phyloP scores from a whole-genome alignment of 1,140 invertebrate genomes.

The Parapsyche elsis region DNA sequence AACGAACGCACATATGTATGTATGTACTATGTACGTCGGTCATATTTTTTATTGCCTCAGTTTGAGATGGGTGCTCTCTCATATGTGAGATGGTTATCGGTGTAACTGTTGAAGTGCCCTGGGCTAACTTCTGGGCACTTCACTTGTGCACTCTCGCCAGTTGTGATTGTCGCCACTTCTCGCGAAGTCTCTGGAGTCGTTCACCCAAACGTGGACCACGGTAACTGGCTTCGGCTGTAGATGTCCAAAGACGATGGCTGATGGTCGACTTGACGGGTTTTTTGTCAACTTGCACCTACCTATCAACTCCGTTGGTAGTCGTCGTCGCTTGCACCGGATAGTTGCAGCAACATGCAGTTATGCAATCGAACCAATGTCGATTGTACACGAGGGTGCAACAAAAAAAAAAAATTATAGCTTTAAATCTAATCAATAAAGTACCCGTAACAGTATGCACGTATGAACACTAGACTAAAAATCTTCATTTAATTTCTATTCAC shows the following conservation, averaged over 20 bases:
- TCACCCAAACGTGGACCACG: constrained; percentile 18
- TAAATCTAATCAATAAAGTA: no score
- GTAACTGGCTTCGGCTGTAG: constrained; percentile 10
- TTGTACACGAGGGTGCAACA: not conserved
- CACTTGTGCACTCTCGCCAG: not conserved
- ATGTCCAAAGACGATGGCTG: constrained; percentile 37
- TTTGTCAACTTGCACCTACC: constrained; percentile 2
- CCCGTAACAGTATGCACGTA: no score
- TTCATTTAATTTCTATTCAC: no score
- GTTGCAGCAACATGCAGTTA: not conserved
- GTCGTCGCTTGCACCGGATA: not conserved
- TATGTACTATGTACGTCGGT: no score
- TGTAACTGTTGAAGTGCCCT: not conserved
- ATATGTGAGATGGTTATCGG: not conserved
- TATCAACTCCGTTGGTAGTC: no score
- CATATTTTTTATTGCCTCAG: no score
- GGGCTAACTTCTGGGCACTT: not conserved
- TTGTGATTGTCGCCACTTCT: constrained; percentile 8
- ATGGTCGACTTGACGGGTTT: constrained; percentile 23
- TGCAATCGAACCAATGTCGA: constrained; percentile 4
- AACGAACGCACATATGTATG: no score
- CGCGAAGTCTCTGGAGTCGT: constrained; percentile 14
- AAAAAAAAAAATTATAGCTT: no score
- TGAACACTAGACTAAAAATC: no score
- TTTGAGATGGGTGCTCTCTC: not conserved